Base-by-base conservation (phyloP, 2,797 vertebrate genomes). In the Varecia variegata region DNA sequence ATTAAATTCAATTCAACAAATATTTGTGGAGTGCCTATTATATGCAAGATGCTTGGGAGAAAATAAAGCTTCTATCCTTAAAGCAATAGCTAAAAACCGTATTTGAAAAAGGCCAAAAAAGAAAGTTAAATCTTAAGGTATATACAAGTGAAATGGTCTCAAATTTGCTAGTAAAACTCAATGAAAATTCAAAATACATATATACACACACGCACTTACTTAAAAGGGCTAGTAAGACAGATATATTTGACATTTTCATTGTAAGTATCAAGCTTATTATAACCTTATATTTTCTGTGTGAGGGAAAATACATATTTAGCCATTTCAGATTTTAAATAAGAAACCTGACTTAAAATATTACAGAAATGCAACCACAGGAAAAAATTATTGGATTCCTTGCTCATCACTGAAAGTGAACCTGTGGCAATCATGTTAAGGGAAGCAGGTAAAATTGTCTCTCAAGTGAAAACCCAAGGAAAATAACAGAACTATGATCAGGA, bases 11-110 rank as follows among this genome's bases (percentile, higher is more conserved):
- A 56, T 77, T 93, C 52, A 71, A 60, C 65, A 91, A 91, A 71
- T 52, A 95, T 84, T 73, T 96, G 67, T 45, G 65, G 27, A 88
- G 74, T 58, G 43, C 14, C 91, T 76, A 52, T 32, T 45, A 52
- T 13, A 4, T 52, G 15, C 20, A 76, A 86, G 43, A 94, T 40
- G 43, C 47, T 30, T 50, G 11, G 43, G 23, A 79, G 20, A 84
- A 97, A 89, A 91, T 52, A 89, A 94, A 93, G 50, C 18, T 21
- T 77, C 47, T 27, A 18, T 43, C 27, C 60, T 94, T 71, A 73
- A 9, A 30, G 30, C 62, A 74, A 77, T 54, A 86, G 43, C 54
- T 73, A 79, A n/a, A 93, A 91, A 68, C 54, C 20, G 82, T 65
- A 88, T 38, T 71, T 74, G 20, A 56, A 76, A 90, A 90, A 38